phyloP scores from a whole-genome alignment of 2,888 invertebrate species.

The Drosophila putrida region DNA sequence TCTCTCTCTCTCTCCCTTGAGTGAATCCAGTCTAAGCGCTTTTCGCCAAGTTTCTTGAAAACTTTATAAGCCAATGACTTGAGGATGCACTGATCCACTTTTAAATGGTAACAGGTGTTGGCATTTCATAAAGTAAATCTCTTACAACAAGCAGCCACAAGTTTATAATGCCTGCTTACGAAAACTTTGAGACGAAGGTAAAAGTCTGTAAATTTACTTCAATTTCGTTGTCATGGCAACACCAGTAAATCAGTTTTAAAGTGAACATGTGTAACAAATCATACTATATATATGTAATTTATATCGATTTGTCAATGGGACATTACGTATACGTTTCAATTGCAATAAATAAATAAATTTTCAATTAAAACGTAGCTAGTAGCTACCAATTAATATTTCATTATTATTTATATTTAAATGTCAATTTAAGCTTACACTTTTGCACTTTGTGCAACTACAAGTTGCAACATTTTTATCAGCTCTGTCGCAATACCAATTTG shows the following conservation, averaged over 20 bases:
- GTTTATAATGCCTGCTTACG: constrained; percentile 6
- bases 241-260: not conserved
- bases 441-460: not conserved
- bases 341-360: constrained; percentile 42
- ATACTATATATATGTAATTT: not conserved
- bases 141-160: constrained; percentile 15
- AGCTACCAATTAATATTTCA: not conserved
- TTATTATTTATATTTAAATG: not conserved
- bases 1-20: constrained; percentile 6
- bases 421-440: constrained; percentile 5
- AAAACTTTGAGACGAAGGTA: constrained; percentile 44
- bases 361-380: constrained; percentile 15
- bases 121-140: constrained; percentile 50
- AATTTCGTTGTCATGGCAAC: constrained; percentile 8
- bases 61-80: constrained; percentile 67
- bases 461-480: constrained; percentile 60
- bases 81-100: constrained; percentile 56
- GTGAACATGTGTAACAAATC: not conserved
- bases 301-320: not conserved
- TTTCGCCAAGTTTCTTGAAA: constrained; percentile 45
- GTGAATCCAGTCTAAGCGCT: constrained; percentile 38
- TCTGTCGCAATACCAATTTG: constrained; percentile 55
- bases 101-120: constrained; percentile 71
- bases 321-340: constrained; percentile 12
- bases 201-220: constrained; percentile 47